Base-by-base conservation (phyloP, 2,888 invertebrate genomes). In the Drosophila nr. perissopoda region DNA sequence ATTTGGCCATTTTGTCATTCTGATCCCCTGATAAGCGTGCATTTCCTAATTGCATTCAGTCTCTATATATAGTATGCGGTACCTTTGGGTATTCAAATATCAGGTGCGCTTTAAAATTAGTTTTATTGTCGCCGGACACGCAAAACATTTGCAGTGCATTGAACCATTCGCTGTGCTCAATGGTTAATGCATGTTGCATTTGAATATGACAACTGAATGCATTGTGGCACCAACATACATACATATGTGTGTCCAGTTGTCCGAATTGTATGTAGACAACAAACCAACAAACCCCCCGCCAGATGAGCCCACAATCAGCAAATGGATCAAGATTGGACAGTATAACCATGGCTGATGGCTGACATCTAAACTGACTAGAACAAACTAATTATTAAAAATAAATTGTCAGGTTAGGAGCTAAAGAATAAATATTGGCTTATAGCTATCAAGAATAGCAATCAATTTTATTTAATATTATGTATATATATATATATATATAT, bases 321-420 rank as follows among this genome's bases (percentile, higher is more conserved):
- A 64, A 81, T 81, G 59, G 80, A 90, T 89, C 87, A 78, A 90
- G 89, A 90, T 84, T 68, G 62, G 61, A n/a, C 27, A 29, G 49
- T 25, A 31, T 49, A 56, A 59, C 11, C 53, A 52, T 59, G 49
- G 52, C 57, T 69, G 60, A 45, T 25, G 21, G 27, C 54, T 51
- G 33, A 52, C 60, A 60, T 49, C 53, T 65, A 65, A 66, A 65
- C 51, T 58, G 86, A 79, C 78, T 70, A 61, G n/a, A 70, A 54
- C 60, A 65, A 61, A 68, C 71, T 71, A 86, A 84, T 84, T 73
- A 71, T 60, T 38, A 63, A 61, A 68, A 74, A 80, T 88, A 69
- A 82, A 64, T 64, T 64, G 66, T 16, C 52, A 18, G 36, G 13
- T 38, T 48, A 29, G 27, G n/a, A 33, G 42, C 21, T 31, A 18